A percentile compares a stretch with the other conserved stretches of the same genome.
These are phyloP conservation scores for Chromoteleia sp. DNA, from an alignment of 2,888 invertebrate genomes.

Conservation along the genomic window DNA sequence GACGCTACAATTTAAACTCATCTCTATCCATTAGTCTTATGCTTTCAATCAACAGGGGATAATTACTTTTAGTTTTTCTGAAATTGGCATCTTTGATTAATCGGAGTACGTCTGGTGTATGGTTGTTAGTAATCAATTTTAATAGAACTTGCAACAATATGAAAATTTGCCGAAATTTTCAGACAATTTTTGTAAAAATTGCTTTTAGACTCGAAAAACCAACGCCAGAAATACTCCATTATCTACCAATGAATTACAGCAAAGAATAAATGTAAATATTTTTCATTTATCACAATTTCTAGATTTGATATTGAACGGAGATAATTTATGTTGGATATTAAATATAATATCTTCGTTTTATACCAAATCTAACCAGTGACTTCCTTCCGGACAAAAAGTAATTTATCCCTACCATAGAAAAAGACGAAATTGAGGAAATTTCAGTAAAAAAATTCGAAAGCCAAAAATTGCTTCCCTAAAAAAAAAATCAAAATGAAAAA, in stretches of 20 bases:
- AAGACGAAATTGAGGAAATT: conserved; percentile 53
- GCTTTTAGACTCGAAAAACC: no score
- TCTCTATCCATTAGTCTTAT: conserved; percentile 18
- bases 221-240: no score
- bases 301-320: conserved; percentile 11
- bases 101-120: conserved; percentile 7
- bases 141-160: no score
- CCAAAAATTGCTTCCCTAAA: background rate
- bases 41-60: conserved; percentile 24
- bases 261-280: no score
- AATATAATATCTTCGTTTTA: background rate
- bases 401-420: conserved; percentile 58
- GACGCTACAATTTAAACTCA: conserved; percentile 35
- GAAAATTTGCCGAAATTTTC: no score
- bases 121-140: no score
- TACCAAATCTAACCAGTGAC: conserved; percentile 6
- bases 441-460: conserved; percentile 15
- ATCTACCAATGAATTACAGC: no score
- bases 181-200: no score
- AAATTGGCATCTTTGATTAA: background rate
- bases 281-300: background rate
- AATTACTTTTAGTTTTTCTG: conserved; percentile 46
- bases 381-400: conserved; percentile 46
- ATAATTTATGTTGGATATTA: background rate
- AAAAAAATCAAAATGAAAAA: no score